Conservation (phyloP, 2,797 vertebrate species). For the Masticophis lateralis region DNA sequence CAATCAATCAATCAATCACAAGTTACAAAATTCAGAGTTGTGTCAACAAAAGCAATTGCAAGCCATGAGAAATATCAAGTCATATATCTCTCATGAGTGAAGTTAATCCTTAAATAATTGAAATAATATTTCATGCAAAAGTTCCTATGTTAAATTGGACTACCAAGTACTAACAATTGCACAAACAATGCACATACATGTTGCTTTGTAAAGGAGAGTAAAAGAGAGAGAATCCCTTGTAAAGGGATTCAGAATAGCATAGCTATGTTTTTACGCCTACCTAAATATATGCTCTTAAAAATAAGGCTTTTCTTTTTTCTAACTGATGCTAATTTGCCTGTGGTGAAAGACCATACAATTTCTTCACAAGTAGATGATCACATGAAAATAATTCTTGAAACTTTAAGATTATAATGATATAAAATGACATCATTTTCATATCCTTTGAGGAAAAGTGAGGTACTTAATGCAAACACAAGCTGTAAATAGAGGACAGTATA, state of each 20-base stretch:
- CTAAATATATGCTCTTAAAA: not conserved
- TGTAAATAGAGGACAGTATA: not conserved
- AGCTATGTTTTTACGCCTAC: not conserved
- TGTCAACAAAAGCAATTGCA: not conserved
- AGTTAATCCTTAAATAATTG: not conserved
- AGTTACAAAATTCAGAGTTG: not conserved
- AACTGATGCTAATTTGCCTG: not conserved
- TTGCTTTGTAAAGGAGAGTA: not conserved
- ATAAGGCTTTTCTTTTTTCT: not conserved
- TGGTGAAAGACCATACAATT: not conserved
- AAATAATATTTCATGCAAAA: not conserved
- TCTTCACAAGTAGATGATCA: not conserved
- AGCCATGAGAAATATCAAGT: not conserved
- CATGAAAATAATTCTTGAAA: not conserved
- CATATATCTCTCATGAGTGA: not conserved
- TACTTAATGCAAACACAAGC: not conserved
- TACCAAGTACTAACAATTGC: not conserved
- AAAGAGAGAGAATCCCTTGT: not conserved
- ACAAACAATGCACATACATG: not conserved
- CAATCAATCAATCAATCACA: not conserved
- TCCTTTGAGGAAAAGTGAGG: not conserved
- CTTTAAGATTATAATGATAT: not conserved
- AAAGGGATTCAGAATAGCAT: not conserved
- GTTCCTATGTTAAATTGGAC: not conserved
- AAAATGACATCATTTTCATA: not conserved